Conservation (phyloP, 64 coral and sea anemone species). For the Pocillopora damicornis region DNA sequence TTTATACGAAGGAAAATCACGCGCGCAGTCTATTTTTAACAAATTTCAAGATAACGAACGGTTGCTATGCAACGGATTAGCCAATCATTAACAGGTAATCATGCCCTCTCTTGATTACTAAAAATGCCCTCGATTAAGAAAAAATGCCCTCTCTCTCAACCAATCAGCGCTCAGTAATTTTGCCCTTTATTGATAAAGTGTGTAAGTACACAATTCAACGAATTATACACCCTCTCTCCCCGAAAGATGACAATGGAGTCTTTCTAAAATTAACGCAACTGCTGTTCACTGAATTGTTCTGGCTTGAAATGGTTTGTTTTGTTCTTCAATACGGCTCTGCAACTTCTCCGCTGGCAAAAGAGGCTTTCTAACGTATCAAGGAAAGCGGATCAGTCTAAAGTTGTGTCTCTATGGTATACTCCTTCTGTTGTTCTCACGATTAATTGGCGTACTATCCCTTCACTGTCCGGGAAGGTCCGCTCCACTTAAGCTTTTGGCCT, state of each 20-base stretch:
- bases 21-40: too few species aligned
- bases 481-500: slow-evolving; percentile 59
- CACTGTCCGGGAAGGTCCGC: slow-evolving; percentile 35
- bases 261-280: neutral
- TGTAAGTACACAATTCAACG: too few species aligned
- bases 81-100: too few species aligned
- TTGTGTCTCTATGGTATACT: slow-evolving; percentile 36
- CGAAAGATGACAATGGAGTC: neutral
- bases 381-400: slow-evolving; percentile 13
- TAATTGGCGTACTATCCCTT: slow-evolving; percentile 44
- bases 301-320: neutral
- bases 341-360: slow-evolving; percentile 59
- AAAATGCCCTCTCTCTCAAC: too few species aligned
- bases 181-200: too few species aligned
- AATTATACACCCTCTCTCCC: neutral
- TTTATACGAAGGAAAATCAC: too few species aligned
- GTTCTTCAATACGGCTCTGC: slow-evolving; percentile 1
- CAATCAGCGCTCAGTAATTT: too few species aligned
- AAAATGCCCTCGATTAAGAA: too few species aligned
- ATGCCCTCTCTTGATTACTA: too few species aligned
- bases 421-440: slow-evolving; percentile 26
- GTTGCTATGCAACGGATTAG: too few species aligned
- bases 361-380: slow-evolving; percentile 54
- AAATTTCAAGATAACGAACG: too few species aligned
- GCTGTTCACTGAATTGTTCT: neutral